phyloP scores from a whole-genome alignment of 2,113 vertebrate genomes.

The human (Homo sapiens) region GRCh38 chr5:76491001-76491500 shows the following conservation, averaged over 20 bases:
- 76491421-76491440: neutral
- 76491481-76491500: too few species aligned
- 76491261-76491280: neutral
- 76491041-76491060: neutral
- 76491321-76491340: neutral
- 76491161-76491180: neutral
- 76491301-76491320: neutral
- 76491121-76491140: neutral
- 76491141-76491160: neutral
- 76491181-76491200: neutral
- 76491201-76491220: neutral
- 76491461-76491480: too few species aligned
- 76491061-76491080: neutral
- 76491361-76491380: neutral
- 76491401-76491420: neutral
- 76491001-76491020: neutral
- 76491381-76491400: neutral
- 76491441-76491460: neutral
- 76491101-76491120: neutral
- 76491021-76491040: constrained; percentile 11
- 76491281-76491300: neutral
- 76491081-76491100: neutral
- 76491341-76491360: neutral
- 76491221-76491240: neutral
- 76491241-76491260: neutral